Evolutionary conservation across 2,888 invertebrate species (phyloP), one percentile per base, ranked within the genome.

Genomic region (Idaea dimidiata): DNA sequence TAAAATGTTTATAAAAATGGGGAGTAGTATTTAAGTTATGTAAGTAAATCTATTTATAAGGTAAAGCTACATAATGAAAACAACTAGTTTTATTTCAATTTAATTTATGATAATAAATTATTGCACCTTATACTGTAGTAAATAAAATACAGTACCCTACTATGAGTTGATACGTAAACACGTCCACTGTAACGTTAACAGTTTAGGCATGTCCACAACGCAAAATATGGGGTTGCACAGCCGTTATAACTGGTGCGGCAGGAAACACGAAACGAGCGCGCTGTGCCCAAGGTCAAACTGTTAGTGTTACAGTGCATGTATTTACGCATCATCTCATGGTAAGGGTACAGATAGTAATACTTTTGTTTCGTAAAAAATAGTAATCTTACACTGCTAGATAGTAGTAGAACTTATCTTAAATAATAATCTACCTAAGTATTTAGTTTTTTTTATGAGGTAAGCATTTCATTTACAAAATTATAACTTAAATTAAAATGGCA

Each of bases 51-150:
- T 54, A 60, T 56, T 17, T 43, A 58, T 63, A 70, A 59, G 32
- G 24, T 43, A 43, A 43, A 43, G 43, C 10, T 43, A 43, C 43
- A 43, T 67, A 68, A 72, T 67, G 32, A 64, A 33, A 62, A 61
- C 17, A 31, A 62, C 16, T 16, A 18, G 61, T 59, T 58, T 58
- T 59, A 18, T 59, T 60, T 62, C 17, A 63, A 61, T 59, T 62
- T 63, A 66, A 66, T 58, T 66, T 63, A 71, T 71, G 70, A 69
- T 72, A 76, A 79, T 78, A 82, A 82, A 78, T 82, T 86, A 87
- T 86, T 87, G 86, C 86, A 86, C 84, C 43, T 43, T 43, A 43
- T 43, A 76, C 63, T 43, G 43, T 43, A 43, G 43, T 43, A 43
- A 43, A 14, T 43, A 43, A 43, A 43, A 8, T 8, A 43, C n/a